Base-by-base conservation (phyloP, 2,797 vertebrate genomes). In the Ptychobarbus kaznakovi region DNA sequence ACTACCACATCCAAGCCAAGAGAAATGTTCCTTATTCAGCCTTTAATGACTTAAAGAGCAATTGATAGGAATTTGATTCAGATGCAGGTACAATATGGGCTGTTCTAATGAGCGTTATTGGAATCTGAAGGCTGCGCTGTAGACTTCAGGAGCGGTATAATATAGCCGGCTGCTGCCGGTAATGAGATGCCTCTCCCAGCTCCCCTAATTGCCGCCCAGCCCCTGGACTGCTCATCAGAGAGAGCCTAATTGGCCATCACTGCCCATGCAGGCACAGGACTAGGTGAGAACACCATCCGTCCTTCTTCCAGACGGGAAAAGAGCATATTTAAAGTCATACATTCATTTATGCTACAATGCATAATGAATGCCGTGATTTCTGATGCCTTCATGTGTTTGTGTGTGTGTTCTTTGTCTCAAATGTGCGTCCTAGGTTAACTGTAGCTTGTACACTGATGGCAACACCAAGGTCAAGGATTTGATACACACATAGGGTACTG, bases 231-330 rank as follows among this genome's bases (percentile, higher is more conserved):
- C 92, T 95, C 93, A 94, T 95, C 94, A 94, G 91, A 93, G 92
- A 93, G 89, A 86, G 90, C 91, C 93, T 95, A 95, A 95, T 95
- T 96, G 95, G 93, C 94, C 93, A 94, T 95, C 94, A 93, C 94
- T 93, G 92, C 90, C 90, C 92, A 92, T 90, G 91, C 92, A 90
- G 92, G 92, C 92, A 91, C 89, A 86, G 90, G 92, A 90, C 91
- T 92, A 91, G 90, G 53, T 72, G 76, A 46, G 66, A 49, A 76
- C 46, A 76, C 49, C 85, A 76, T 3, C 42, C 32, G 15, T 78
- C 70, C 80, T 88, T 69, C 44, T 38, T 70, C 18, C 38, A 84
- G 76, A 86, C 49, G n/a, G 58, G 58, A 81, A 79, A 72, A 82
- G 92, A 91, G 92, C 92, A 93, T 94, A 92, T 89, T 88, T 92